Percentiles rank a stretch among this genome's conserved stretches.
Conservation (phyloP, 2,888 invertebrate species). For the Synanthedon vespiformis region DNA sequence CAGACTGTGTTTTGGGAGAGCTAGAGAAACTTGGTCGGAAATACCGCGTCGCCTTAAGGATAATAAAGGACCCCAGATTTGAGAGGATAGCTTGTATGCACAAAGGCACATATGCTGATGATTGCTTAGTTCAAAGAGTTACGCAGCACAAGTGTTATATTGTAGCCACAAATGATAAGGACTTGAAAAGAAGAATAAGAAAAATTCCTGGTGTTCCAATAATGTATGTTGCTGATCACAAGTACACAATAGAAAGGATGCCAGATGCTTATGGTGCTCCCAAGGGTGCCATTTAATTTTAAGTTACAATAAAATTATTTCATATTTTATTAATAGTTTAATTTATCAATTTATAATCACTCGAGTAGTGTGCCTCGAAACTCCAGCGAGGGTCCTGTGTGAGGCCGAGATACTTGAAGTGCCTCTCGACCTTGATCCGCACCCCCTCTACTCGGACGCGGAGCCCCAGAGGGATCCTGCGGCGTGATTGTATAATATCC, state of each 20-base stretch:
- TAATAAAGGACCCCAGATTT: slow-evolving; percentile 94
- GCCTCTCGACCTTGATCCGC: too few species aligned
- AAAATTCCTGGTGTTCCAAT: slow-evolving; percentile 99
- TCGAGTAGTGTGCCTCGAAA: too few species aligned
- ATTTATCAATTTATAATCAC: slow-evolving; percentile 4
- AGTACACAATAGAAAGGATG: slow-evolving; percentile 97
- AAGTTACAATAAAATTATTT: not conserved
- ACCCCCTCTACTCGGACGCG: too few species aligned
- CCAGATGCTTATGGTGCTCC: slow-evolving; percentile 98
- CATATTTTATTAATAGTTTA: not conserved
- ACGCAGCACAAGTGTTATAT: slow-evolving; percentile 99
- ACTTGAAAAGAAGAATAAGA: slow-evolving; percentile 92
- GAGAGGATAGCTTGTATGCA: slow-evolving; percentile 93
- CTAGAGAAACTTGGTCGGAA: slow-evolving; percentile 96
- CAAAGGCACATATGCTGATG: slow-evolving; percentile 99
- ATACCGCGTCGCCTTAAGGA: slow-evolving; percentile 93
- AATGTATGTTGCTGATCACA: slow-evolving; percentile 94
- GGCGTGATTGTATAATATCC: too few species aligned
- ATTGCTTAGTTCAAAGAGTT: slow-evolving; percentile 95
- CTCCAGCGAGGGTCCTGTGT: too few species aligned
- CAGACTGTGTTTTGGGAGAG: slow-evolving; percentile 98
- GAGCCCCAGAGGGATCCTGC: too few species aligned
- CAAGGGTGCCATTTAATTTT: slow-evolving; percentile 64
- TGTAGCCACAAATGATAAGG: slow-evolving; percentile 98
- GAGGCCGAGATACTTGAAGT: too few species aligned